These are phyloP conservation scores for Araneus ventricosus DNA, from an alignment of 1,140 invertebrate species.

Conservation along the genomic window DNA sequence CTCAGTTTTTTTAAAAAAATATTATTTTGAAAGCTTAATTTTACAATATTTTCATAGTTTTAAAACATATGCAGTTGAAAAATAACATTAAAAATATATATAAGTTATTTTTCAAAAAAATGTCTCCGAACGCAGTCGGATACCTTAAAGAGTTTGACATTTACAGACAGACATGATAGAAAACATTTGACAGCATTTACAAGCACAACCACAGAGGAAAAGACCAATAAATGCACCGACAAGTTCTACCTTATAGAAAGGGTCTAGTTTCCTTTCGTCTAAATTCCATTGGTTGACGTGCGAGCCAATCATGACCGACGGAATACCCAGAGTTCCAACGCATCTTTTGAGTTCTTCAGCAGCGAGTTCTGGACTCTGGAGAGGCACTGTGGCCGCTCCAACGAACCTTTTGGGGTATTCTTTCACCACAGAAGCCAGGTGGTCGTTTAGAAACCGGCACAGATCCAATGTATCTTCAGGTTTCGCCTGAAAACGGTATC, in stretches of 20 bases:
- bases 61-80: no score
- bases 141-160: no score
- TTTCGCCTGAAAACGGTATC: constrained; percentile 81
- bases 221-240: background rate
- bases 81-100: no score
- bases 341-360: constrained; percentile 83
- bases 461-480: constrained; percentile 82
- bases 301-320: constrained; percentile 84
- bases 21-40: no score
- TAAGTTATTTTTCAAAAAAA: no score
- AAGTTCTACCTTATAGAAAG: constrained; percentile 82
- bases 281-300: constrained; percentile 85
- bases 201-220: no score
- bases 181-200: no score
- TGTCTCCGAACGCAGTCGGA: no score
- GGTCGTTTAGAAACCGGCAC: constrained; percentile 82
- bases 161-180: no score
- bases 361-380: constrained; percentile 83
- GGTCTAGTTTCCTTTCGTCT: constrained; percentile 82
- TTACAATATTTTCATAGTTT: no score
- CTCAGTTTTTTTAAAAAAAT: no score
- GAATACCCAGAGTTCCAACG: constrained; percentile 81
- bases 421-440: constrained; percentile 81
- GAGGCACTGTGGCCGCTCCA: constrained; percentile 83
- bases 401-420: constrained; percentile 82